Conservation (phyloP, 2,113 vertebrate genomes). For the Nerophis lumbriciformis region DNA sequence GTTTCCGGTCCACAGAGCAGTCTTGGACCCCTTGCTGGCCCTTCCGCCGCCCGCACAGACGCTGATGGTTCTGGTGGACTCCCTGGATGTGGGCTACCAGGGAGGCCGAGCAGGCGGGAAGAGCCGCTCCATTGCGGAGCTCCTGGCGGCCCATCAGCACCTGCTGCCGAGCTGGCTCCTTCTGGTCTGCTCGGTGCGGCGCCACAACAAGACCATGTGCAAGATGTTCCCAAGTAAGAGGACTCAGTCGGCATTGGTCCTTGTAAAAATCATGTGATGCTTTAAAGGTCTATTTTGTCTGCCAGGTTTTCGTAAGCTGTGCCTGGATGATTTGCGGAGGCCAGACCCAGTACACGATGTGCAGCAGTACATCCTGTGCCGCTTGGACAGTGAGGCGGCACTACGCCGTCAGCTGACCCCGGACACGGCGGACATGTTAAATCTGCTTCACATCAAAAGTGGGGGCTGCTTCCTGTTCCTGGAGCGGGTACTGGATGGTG, state of each 20-base stretch:
- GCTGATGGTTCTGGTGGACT: conserved; percentile 74
- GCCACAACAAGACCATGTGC: conserved; percentile 70
- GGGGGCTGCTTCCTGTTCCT: conserved; percentile 79
- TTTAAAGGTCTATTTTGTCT: conserved; percentile 6
- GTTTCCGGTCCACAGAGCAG: conserved; percentile 53
- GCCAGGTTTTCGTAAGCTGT: conserved; percentile 72
- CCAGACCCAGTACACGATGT: conserved; percentile 69
- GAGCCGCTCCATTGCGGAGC: conserved; percentile 65
- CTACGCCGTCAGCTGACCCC: conserved; percentile 75
- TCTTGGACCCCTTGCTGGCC: conserved; percentile 69
- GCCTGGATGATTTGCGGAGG: conserved; percentile 77
- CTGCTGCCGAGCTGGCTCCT: conserved; percentile 77
- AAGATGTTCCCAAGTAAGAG: conserved; percentile 76
- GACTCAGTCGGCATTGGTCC: neutral
- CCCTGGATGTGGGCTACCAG: conserved; percentile 61
- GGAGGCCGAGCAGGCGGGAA: conserved; percentile 19
- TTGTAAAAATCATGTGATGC: neutral
- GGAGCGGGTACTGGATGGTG: conserved; percentile 75
- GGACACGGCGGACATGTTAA: conserved; percentile 77
- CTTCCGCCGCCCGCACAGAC: conserved; percentile 69
- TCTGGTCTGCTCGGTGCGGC: conserved; percentile 73
- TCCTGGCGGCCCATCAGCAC: conserved; percentile 68
- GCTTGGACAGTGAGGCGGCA: conserved; percentile 68
- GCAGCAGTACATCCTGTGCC: conserved; percentile 79
- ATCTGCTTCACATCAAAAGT: conserved; percentile 81